Percentiles rank a stretch among this genome's conserved stretches.
phyloP scores from a whole-genome alignment of 2,113 vertebrate genomes.

The Micromys minutus region DNA sequence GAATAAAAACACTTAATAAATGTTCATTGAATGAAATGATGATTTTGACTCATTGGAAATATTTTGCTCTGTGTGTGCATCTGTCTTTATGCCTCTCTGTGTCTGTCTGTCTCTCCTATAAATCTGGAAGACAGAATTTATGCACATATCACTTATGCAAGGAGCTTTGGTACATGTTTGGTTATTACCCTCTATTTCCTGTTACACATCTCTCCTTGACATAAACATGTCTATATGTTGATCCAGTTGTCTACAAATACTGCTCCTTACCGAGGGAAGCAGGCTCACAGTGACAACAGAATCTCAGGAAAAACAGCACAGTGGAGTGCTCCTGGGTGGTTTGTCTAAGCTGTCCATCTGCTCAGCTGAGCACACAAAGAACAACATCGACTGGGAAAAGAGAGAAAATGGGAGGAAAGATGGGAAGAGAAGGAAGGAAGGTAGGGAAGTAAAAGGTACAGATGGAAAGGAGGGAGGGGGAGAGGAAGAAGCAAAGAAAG shows the following conservation, averaged over 20 bases:
- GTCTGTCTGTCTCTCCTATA: neutral
- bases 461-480: neutral
- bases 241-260: neutral
- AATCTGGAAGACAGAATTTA: neutral
- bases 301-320: neutral
- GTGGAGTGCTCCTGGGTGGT: neutral
- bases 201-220: neutral
- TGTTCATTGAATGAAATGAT: neutral
- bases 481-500: neutral
- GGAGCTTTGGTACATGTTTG: neutral
- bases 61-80: neutral
- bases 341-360: neutral
- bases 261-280: neutral
- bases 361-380: too few species aligned
- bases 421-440: neutral
- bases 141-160: neutral
- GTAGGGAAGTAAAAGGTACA: neutral
- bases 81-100: neutral
- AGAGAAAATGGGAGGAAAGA: too few species aligned
- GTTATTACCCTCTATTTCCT: neutral
- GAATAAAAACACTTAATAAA: neutral
- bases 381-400: neutral
- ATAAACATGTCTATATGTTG: neutral
- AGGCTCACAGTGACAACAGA: neutral
- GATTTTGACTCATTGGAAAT: neutral